These are phyloP conservation scores for Pherbina coryleti DNA, from an alignment of 2,888 invertebrate genomes.

Conservation along the genomic window DNA sequence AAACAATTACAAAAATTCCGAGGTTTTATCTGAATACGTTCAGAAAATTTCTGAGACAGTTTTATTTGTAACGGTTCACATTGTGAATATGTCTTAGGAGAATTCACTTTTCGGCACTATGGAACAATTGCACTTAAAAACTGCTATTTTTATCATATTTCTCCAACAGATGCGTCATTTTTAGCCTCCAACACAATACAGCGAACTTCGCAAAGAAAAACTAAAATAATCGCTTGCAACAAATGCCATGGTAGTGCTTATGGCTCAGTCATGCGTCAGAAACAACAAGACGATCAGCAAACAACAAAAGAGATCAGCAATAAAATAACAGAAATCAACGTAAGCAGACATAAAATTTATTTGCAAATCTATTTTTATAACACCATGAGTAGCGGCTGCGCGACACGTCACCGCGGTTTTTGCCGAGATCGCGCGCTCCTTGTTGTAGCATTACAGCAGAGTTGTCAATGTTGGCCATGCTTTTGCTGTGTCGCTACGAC, in stretches of 20 bases:
- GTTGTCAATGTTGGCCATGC: constrained; percentile 15
- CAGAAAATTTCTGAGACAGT: no score
- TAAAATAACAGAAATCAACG: neutral
- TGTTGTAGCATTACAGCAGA: neutral
- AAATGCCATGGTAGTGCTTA: neutral
- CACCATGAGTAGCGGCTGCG: neutral
- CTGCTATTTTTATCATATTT: no score
- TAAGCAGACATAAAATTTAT: constrained; percentile 23
- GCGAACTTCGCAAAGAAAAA: no score
- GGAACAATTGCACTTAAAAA: no score
- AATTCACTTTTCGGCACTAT: no score
- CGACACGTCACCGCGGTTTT: neutral
- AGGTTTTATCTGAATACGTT: no score
- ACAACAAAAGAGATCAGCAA: neutral
- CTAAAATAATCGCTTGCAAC: no score
- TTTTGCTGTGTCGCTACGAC: constrained; percentile 5
- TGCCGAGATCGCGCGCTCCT: neutral
- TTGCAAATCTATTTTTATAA: constrained; percentile 22
- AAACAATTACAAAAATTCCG: no score
- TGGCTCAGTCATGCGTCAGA: neutral
- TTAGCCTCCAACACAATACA: no score
- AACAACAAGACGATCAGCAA: neutral
- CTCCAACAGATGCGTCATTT: no score
- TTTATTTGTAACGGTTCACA: no score
- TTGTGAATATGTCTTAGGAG: no score